Percentiles rank a stretch among this genome's conserved stretches.
Evolutionary conservation across 2,113 vertebrate genomes (phyloP).

Genomic region (Paramisgurnus dabryanus): DNA sequence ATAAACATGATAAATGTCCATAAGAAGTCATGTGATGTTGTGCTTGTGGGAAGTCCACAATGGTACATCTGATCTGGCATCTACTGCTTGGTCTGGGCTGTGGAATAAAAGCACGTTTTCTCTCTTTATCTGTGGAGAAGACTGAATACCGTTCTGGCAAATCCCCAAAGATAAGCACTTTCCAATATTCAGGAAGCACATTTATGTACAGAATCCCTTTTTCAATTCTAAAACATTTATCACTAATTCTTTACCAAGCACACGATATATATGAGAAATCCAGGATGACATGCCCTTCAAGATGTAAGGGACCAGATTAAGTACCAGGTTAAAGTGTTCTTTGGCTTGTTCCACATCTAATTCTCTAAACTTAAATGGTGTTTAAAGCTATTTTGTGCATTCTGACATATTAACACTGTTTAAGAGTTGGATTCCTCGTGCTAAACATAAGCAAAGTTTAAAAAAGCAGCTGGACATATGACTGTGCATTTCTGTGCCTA

Average conservation of each 20-base stretch:
- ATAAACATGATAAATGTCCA: background rate
- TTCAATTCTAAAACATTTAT: background rate
- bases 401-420: too few relatives aligned
- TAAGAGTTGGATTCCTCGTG: too few relatives aligned
- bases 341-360: background rate
- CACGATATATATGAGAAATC: background rate
- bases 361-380: too few relatives aligned
- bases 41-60: background rate
- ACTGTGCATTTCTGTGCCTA: too few relatives aligned
- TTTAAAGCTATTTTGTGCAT: too few relatives aligned
- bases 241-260: background rate
- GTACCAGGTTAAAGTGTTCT: too few relatives aligned
- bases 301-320: background rate
- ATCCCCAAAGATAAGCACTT: background rate
- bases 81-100: background rate
- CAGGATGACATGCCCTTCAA: background rate
- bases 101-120: background rate
- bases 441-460: too few relatives aligned
- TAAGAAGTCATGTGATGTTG: background rate
- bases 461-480: too few relatives aligned
- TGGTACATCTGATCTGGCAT: background rate
- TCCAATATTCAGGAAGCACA: background rate
- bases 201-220: background rate
- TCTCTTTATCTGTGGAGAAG: background rate
- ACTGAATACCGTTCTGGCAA: background rate